Evolutionary conservation across 2,797 vertebrate genomes (phyloP).

Genomic region (Aulostomus chinensis): DNA sequence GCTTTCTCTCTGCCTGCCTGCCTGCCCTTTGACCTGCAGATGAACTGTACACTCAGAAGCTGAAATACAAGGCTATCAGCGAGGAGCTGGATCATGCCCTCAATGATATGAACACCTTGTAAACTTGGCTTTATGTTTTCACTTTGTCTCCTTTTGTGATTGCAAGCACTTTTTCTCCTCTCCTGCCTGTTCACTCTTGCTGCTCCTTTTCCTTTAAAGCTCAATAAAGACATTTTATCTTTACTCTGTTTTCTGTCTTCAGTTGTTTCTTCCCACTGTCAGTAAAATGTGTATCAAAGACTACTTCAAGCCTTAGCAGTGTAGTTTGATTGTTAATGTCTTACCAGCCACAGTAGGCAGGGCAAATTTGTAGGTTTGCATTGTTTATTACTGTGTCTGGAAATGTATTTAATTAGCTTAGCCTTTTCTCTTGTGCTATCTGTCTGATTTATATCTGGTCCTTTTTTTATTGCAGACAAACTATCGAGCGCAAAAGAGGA

Average conservation of each 20-base stretch:
- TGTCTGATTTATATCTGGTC: conserved; percentile 21
- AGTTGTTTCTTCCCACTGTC: too few relatives aligned
- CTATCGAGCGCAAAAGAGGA: conserved; percentile 87
- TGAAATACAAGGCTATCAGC: conserved; percentile 91
- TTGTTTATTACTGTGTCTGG: too few relatives aligned
- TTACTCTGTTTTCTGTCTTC: conserved; percentile 40
- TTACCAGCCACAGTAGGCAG: too few relatives aligned
- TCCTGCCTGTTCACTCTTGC: conserved; percentile 18
- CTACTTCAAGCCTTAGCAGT: too few relatives aligned
- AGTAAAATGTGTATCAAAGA: too few relatives aligned
- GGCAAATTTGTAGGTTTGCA: too few relatives aligned
- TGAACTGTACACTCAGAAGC: conserved; percentile 91
- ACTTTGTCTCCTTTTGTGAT: conserved; percentile 13
- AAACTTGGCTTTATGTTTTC: conserved; percentile 41
- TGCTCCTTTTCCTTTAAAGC: conserved; percentile 54
- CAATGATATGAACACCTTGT: conserved; percentile 90
- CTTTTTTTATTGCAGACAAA: conserved; percentile 78
- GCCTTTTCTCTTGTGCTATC: neutral
- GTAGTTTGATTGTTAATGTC: too few relatives aligned
- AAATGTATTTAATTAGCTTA: too few relatives aligned
- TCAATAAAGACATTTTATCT: conserved; percentile 68
- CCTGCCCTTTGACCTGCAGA: conserved; percentile 73
- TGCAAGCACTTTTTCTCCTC: conserved; percentile 28
- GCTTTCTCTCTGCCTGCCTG: conserved; percentile 40
- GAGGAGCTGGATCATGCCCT: conserved; percentile 92